Evolutionary conservation across 2,113 vertebrate species (phyloP), one percentile per base, ranked within the genome.

Genomic region (Salvelinus alpinus): DNA sequence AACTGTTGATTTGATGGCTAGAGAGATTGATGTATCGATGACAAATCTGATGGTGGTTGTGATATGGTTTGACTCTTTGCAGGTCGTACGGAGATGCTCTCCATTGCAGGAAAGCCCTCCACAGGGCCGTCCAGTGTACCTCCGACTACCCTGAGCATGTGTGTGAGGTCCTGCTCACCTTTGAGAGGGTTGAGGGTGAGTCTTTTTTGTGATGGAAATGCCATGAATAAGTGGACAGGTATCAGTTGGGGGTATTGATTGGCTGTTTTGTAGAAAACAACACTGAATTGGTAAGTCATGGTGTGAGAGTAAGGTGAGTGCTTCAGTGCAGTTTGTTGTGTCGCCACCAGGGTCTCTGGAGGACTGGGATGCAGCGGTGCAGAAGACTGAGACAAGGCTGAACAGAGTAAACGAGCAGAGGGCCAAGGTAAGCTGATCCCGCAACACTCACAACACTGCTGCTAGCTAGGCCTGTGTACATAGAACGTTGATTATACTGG

Each of bases 111-210:
- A 99, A 98, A 84, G 97, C 97, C 5, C 92, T 99, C 82, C 97
- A 98, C 81, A 90, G 98, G 64, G 98, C 98, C 0, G 97, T 99
- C 38, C 97, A 99, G 90, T 98, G 96, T 88, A 98, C 97, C 0
- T 94, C 95, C 0, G 98, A 99, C 91, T 99, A 99, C 70, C 97
- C 98, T 0, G 97, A 99, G 86, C 98, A 99, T 0, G 97, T 99
- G 80, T 98, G 96, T 3, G 97, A 99, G 73, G 97, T 99, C 84
- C 85, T 99, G 89, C 95, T 99, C 72, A 94, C 92, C 0, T 95
- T 99, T n/a, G 97, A 99, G 90, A 94, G 97, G 78, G 95, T 96
- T 29, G 97, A 99, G 93, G 98, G 98, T 98, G 74, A 86, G 92
- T 74, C 11, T 29, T n/a, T 16, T 34, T 34, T 34, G 22, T 8